Base-by-base conservation (phyloP, 1,140 invertebrate genomes). In the Macrobrachium rosenbergii region DNA sequence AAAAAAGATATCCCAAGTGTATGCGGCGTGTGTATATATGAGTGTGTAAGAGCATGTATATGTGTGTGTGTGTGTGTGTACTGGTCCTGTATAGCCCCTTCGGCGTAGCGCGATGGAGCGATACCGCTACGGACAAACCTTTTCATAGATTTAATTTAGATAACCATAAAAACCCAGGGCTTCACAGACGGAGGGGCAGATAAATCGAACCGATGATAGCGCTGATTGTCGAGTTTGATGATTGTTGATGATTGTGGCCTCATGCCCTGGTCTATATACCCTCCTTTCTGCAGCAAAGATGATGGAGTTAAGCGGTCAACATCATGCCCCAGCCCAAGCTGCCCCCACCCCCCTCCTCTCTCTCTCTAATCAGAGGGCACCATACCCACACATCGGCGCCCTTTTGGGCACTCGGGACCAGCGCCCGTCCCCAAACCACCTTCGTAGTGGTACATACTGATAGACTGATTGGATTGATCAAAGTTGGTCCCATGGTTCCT, bases 101-200 rank as follows among this genome's bases (percentile, higher is more conserved):
- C 64, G 63, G 37, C 63, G 63, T 11, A 37, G 64, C 63, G 17
- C 80, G 80, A 82, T 82, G 80, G 80, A 37, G 21, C 63, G 80
- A 82, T 82, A 82, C 23, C 63, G 21, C 64, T 45, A 58, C 80
- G 80, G 80, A 82, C 80, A 82, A 82, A 82, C 80, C 80, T 82
- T 82, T 69, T 82, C 80, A 82, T 82, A 82, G 80, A 82, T 82
- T 82, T 82, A 82, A 82, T 82, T 82, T 82, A 82, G 80, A 82
- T 82, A 82, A 82, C 80, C 80, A 82, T 82, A 82, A 82, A 82
- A 82, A 82, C 64, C 80, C 72, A 69, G 63, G 80, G 80, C 63
- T 37, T 82, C 63, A 82, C 23, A 82, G 80, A 82, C 80, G 62
- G 28, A 69, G 28, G 28, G 80, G 63, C 80, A 82, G 80, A 82